phyloP scores from a whole-genome alignment of 2,113 vertebrate genomes.

The Callospermophilus lateralis region DNA sequence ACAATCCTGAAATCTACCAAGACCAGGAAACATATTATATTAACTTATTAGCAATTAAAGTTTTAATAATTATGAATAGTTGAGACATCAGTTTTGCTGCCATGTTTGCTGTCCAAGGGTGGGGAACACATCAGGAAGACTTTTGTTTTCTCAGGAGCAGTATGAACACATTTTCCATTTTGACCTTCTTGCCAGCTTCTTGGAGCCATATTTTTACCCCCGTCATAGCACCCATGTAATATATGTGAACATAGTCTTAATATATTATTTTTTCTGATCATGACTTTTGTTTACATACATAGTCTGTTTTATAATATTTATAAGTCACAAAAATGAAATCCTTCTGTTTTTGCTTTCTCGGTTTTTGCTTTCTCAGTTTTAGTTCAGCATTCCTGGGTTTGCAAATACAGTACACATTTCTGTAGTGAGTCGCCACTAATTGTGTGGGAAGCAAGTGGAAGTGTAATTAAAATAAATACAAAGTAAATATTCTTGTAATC shows the following conservation, averaged over 20 bases:
- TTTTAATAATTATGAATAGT: not conserved
- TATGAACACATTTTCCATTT: not conserved
- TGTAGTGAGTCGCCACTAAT: constrained; percentile 21
- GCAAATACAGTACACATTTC: not conserved
- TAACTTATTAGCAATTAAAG: not conserved
- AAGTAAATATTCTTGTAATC: not conserved
- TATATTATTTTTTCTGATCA: not conserved
- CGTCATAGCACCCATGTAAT: not conserved
- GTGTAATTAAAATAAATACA: constrained; percentile 74
- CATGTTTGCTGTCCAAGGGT: not conserved
- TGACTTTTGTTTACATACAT: not conserved
- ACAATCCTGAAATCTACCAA: not conserved
- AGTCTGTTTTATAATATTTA: not conserved
- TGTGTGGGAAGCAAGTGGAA: constrained; percentile 13
- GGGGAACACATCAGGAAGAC: not conserved
- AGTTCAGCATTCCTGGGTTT: not conserved
- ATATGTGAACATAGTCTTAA: not conserved
- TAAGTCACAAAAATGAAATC: not conserved
- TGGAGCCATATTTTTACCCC: not conserved
- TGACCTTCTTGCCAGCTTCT: not conserved
- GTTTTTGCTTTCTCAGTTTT: not conserved
- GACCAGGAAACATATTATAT: not conserved
- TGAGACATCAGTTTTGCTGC: not conserved
- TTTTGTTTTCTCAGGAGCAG: not conserved
- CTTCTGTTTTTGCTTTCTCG: not conserved